Conservation (phyloP, 2,113 vertebrate genomes). For the Calonectris borealis region DNA sequence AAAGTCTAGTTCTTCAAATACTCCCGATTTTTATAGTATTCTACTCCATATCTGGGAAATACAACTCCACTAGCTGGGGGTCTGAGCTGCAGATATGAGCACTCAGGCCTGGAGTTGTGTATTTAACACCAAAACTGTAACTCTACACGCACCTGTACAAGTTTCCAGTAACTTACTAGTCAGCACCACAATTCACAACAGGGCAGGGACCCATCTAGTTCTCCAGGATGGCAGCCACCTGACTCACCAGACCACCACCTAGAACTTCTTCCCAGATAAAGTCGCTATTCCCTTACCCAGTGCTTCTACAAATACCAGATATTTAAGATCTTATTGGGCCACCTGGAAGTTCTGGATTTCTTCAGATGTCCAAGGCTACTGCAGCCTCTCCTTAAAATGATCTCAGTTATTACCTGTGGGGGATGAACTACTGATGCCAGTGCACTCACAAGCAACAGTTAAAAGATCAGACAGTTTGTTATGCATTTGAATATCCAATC, state of each 20-base stretch:
- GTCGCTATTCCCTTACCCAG: not conserved
- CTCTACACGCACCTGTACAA: not conserved
- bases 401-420: not conserved
- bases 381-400: not conserved
- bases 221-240: not conserved
- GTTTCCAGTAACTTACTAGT: not conserved
- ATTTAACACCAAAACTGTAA: not conserved
- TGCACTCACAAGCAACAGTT: not conserved
- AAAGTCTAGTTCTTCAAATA: not conserved
- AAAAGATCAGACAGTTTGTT: not conserved
- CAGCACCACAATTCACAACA: not conserved
- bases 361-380: not conserved
- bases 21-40: not conserved
- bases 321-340: not conserved
- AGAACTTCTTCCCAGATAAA: not conserved
- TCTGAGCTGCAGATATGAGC: not conserved
- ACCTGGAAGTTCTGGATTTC: not conserved
- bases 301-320: not conserved
- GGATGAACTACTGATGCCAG: not conserved
- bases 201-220: not conserved
- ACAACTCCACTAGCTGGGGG: not conserved
- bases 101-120: not conserved
- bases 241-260: slow-evolving; percentile 31
- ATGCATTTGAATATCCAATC: not conserved
- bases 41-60: not conserved